These are phyloP conservation scores for Myrmophylax atrothorax DNA, from an alignment of 2,113 vertebrate species.

Conservation along the genomic window DNA sequence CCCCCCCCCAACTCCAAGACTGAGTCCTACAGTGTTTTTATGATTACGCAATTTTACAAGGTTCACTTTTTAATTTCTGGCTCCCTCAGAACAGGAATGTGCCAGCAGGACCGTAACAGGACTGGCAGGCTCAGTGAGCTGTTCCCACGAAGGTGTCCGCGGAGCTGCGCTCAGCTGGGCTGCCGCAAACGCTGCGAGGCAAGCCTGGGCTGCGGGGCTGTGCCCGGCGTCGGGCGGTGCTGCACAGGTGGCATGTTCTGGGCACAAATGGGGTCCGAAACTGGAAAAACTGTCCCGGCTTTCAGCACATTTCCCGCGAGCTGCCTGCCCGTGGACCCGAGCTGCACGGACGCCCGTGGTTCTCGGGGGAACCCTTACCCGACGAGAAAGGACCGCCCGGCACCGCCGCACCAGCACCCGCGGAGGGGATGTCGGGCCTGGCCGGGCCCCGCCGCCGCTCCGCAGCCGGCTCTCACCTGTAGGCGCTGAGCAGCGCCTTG, in stretches of 20 bases:
- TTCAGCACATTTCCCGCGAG: not conserved
- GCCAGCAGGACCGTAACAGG: too few species aligned
- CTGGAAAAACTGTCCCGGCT: rapidly evolving
- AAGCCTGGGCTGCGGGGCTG: rapidly evolving
- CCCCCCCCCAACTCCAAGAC: rapidly evolving
- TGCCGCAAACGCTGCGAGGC: rapidly evolving
- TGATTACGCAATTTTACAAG: not conserved
- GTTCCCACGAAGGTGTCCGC: rapidly evolving
- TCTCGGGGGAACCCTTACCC: not conserved
- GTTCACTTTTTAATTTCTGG: rapidly evolving
- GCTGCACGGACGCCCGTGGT: rapidly evolving
- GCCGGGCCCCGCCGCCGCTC: too few species aligned
- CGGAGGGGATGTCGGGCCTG: too few species aligned
- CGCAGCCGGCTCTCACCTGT: conserved; percentile 76
- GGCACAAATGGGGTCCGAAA: rapidly evolving
- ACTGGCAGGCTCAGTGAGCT: rapidly evolving
- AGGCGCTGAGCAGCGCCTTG: conserved; percentile 86
- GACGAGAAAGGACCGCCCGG: not conserved
- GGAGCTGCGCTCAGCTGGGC: rapidly evolving
- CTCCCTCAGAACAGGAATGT: not conserved
- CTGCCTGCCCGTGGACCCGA: rapidly evolving
- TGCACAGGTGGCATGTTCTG: rapidly evolving
- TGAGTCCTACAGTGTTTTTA: not conserved
- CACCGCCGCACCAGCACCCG: too few species aligned
- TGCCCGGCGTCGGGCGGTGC: not conserved